Percentiles rank a stretch among this genome's conserved stretches.
Conservation (phyloP, 1,140 invertebrate genomes). For the Neodiprion virginianus region DNA sequence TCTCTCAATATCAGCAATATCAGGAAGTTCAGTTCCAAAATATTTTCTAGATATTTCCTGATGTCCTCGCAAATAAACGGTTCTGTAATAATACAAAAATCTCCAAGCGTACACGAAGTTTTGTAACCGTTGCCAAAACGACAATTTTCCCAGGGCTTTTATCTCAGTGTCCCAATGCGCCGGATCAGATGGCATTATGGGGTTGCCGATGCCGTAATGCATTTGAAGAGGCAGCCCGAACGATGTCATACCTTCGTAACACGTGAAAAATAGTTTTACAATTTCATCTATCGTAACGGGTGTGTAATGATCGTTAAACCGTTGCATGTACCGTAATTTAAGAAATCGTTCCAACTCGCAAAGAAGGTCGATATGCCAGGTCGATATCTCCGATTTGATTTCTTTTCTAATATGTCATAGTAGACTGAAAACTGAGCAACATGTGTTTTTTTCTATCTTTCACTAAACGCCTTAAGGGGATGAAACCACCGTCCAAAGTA, state of each 20-base stretch:
- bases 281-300: no score
- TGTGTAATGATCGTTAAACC: no score
- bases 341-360: no score
- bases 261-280: background rate
- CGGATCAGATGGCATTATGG: conserved; percentile 34
- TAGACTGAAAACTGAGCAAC: no score
- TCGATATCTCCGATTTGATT: no score
- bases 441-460: no score
- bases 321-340: no score
- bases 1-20: conserved; percentile 36
- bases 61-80: conserved; percentile 40
- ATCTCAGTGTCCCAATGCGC: conserved; percentile 32
- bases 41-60: conserved; percentile 49
- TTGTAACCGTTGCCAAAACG: conserved; percentile 26
- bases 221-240: background rate
- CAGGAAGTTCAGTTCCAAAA: conserved; percentile 38
- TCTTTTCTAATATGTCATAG: no score
- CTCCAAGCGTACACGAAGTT: conserved; percentile 29
- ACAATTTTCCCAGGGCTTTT: background rate
- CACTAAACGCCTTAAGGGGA: no score
- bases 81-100: background rate
- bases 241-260: conserved; percentile 25
- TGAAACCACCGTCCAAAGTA: no score
- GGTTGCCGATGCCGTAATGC: conserved; percentile 26
- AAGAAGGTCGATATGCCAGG: no score